Base-by-base conservation (phyloP, 2,113 vertebrate species). In the Xiphorhynchus elegans region DNA sequence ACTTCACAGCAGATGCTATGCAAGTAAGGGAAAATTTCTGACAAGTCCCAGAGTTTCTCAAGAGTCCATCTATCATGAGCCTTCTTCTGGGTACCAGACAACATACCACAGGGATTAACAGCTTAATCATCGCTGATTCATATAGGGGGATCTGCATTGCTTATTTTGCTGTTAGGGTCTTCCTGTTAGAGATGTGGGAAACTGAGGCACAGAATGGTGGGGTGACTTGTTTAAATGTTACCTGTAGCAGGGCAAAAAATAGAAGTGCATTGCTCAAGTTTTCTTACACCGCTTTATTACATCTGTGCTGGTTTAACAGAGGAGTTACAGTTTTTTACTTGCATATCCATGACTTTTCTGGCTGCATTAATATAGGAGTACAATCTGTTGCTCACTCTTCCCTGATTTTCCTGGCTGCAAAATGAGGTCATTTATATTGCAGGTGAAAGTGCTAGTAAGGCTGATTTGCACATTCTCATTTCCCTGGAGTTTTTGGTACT, bases 51-150 rank as follows among this genome's bases (percentile, higher is more conserved):
- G 37, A 49, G 7, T 77, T 88, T 85, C 46, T 63, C 49, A 64
- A 52, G n/a, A 68, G 40, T 72, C 23, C 29, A 39, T 73, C 44
- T 69, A 7, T 66, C 6, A 3, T 12, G 33, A 53, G 37, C 15
- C 6, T 6, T 12, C 75, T 75, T n/a, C 56, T 6, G 52, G 12
- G 42, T 74, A 58, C 44, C 0, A 13, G 40, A 33, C 50, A 35
- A n/a, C 56, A 80, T 93, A 90, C 64, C 83, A 37, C 56, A 55
- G 64, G 52, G 72, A 68, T 94, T 94, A 96, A 77, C 67, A 63
- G 16, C 24, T 74, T 81, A 80, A 70, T 74, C 37, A 4, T 31
- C 46, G 53, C 67, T 66, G 87, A 53, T 84, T 66, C n/a, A 37
- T 74, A 17, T 15, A n/a, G 5, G 19, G 26, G 24, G 10, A 21